Evolutionary conservation across 2,113 vertebrate genomes (phyloP), one percentile per base, ranked within the genome.

Genomic region (Eclectus roratus): DNA sequence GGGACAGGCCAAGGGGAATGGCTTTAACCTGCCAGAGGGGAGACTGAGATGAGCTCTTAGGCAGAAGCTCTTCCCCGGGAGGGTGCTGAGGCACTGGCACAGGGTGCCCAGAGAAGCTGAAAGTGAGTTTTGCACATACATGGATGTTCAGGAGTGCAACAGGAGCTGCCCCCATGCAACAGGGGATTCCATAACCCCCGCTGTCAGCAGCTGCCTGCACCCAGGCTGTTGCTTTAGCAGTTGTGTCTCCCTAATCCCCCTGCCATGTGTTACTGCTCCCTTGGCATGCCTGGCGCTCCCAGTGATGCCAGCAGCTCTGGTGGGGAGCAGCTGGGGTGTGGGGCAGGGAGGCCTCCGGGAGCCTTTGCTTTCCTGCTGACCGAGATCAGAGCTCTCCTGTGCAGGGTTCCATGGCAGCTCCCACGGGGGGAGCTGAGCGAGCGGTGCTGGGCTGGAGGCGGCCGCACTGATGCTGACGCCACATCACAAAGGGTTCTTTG

Each of bases 181-280:
- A 97, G 94, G 83, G 97, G 96, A 88, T 70, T 56, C 94, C 81
- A n/a, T 58, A 90, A 94, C 72, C 79, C 49, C 86, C 31, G 71
- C 20, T 5, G 13, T 47, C 79, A 70, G 92, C 94, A 97, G 94
- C 97, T 97, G 97, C 95, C 96, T 90, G 76, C 74, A 47, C 73
- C 70, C 93, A 66, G 79, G 92, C 83, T 86, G 71, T 43, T 89
- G 72, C 91, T 87, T 73, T 47, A 94, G 55, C 85, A 94, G 65
- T 53, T 92, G 95, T 47, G 80, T 92, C 88, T 91, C 76, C 55
- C 77, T 97, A 95, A 96, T 94, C 81, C 80, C 68, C 50, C 21
- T 0, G 15, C 24, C 71, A 78, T 0, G 7, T 95, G 64, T 46
- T 64, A 37, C 46, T 11, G 33, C 53, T 74, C 33, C 58, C 66